Conservation (phyloP, 1,140 invertebrate species). For the Leptinotarsa lineolata region DNA sequence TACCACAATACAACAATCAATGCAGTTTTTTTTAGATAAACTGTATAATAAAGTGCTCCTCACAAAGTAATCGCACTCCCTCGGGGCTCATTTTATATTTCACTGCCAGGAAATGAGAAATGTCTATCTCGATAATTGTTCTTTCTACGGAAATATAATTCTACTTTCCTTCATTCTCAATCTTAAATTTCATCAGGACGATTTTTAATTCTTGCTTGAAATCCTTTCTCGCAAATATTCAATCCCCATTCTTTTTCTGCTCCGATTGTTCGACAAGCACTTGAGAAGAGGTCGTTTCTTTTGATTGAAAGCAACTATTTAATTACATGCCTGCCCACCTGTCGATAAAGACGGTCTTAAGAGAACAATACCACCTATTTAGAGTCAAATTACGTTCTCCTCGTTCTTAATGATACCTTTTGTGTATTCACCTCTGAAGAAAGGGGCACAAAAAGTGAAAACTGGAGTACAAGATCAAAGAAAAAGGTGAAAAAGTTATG, state of each 20-base stretch:
- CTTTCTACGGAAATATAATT: too few species aligned
- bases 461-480: neutral
- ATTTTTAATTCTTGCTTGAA: too few species aligned
- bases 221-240: neutral
- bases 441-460: neutral
- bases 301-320: neutral
- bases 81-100: too few species aligned
- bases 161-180: too few species aligned
- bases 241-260: neutral
- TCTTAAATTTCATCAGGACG: too few species aligned
- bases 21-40: too few species aligned
- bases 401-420: neutral
- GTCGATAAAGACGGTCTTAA: neutral
- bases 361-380: neutral
- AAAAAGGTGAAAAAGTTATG: too few species aligned
- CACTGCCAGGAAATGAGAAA: too few species aligned
- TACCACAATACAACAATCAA: too few species aligned
- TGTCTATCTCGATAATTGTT: too few species aligned
- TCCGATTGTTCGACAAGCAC: neutral
- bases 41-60: too few species aligned
- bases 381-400: neutral
- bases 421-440: neutral
- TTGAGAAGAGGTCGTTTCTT: neutral
- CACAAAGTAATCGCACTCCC: too few species aligned
- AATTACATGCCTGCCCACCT: slow-evolving; percentile 8